These are phyloP conservation scores for Sesia bembeciformis DNA, from an alignment of 2,888 invertebrate species.

Conservation along the genomic window DNA sequence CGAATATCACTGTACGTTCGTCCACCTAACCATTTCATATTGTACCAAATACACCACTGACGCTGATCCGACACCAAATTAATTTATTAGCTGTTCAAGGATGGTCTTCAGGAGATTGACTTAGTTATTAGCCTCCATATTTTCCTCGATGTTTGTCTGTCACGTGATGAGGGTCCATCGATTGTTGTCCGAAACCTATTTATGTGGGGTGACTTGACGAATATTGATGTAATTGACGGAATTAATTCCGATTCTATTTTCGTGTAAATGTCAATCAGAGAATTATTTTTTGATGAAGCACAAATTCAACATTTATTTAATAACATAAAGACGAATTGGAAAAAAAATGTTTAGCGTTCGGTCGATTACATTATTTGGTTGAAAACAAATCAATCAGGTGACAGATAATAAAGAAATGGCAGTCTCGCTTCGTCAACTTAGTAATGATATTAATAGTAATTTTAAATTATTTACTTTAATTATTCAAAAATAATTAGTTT, in stretches of 20 bases:
- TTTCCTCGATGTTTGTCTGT: constrained; percentile 18
- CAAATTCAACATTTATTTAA: no score
- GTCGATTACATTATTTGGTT: no score
- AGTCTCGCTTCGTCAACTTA: no score
- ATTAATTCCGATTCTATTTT: background rate
- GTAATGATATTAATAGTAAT: no score
- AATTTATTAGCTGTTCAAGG: constrained; percentile 46
- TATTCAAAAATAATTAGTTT: no score
- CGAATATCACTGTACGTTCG: background rate
- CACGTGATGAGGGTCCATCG: background rate
- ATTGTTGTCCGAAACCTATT: background rate
- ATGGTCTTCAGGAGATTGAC: constrained; percentile 39
- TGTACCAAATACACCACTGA: constrained; percentile 31
- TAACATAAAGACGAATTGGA: no score
- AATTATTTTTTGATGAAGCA: constrained; percentile 8
- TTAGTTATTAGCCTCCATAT: constrained; percentile 51
- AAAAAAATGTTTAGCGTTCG: no score
- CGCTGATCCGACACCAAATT: constrained; percentile 58
- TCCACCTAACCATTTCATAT: background rate
- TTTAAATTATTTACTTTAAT: no score
- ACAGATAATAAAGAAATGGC: no score
- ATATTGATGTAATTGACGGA: background rate
- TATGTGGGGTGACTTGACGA: background rate
- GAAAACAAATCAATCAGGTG: no score
- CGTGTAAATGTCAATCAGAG: background rate